Conservation (phyloP, 2,113 vertebrate species). For the Heliornis fulica region DNA sequence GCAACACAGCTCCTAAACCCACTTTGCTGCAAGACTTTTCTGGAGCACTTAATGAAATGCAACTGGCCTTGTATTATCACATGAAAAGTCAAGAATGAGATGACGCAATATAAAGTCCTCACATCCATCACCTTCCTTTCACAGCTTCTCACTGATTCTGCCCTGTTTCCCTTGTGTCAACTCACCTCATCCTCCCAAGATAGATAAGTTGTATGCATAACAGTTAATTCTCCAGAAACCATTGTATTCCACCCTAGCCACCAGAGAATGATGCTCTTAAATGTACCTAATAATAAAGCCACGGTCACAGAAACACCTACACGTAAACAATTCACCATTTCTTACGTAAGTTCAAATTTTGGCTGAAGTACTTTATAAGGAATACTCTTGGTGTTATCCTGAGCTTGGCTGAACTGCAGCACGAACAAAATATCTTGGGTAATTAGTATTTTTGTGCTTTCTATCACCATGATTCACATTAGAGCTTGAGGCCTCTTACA, state of each 20-base stretch:
- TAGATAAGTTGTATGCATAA: not conserved
- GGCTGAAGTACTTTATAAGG: not conserved
- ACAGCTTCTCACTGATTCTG: not conserved
- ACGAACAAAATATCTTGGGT: not conserved
- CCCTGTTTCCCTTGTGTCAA: not conserved
- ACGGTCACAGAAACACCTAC: not conserved
- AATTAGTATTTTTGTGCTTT: not conserved
- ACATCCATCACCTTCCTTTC: not conserved
- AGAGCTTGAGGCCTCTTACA: not conserved
- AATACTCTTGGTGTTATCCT: not conserved
- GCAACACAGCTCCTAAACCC: not conserved
- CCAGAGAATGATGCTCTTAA: not conserved
- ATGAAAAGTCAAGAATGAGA: not conserved
- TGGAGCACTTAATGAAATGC: not conserved
- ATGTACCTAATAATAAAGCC: not conserved
- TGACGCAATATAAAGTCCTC: not conserved
- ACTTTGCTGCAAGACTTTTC: not conserved
- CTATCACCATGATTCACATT: not conserved
- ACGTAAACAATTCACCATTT: not conserved
- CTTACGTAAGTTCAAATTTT: constrained; percentile 20
- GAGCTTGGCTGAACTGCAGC: not conserved
- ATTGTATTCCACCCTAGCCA: not conserved
- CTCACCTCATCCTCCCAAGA: not conserved
- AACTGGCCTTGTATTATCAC: not conserved
- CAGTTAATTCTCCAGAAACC: not conserved